A percentile compares a stretch with the other conserved stretches of the same genome.
Evolutionary conservation across 2,888 invertebrate species (phyloP).

Genomic region (Spodoptera picta): DNA sequence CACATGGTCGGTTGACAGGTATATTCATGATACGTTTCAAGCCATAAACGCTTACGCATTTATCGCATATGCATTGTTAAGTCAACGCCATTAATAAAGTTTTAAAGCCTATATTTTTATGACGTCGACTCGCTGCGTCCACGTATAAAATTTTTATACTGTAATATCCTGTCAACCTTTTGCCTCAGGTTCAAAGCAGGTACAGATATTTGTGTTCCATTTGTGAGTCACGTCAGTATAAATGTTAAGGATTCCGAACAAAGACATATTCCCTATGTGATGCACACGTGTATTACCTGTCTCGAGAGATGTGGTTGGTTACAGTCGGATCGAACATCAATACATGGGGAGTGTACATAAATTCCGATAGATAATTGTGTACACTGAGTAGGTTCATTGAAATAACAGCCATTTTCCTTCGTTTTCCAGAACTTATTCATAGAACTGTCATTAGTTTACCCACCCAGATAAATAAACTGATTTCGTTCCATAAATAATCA

Average conservation of each 20-base stretch:
- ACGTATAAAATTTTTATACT: constrained; percentile 28
- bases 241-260: constrained; percentile 32
- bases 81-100: constrained; percentile 45
- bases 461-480: constrained; percentile 12
- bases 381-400: too few species aligned
- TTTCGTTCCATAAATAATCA: constrained; percentile 27
- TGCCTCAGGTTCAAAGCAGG: constrained; percentile 18
- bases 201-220: constrained; percentile 38
- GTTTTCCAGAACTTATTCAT: not conserved
- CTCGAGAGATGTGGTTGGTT: constrained; percentile 38
- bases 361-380: not conserved
- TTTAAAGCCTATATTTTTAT: constrained; percentile 47
- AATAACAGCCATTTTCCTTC: too few species aligned
- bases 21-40: constrained; percentile 41
- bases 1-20: constrained; percentile 43
- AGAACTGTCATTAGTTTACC: not conserved
- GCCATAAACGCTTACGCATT: constrained; percentile 43
- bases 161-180: constrained; percentile 27
- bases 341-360: constrained; percentile 4
- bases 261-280: constrained; percentile 37
- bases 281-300: constrained; percentile 37
- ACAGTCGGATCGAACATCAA: constrained; percentile 41
- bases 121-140: constrained; percentile 32
- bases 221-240: constrained; percentile 37
- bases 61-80: constrained; percentile 47